phyloP scores from a whole-genome alignment of 2,113 vertebrate species.

The Mixornis gularis region DNA sequence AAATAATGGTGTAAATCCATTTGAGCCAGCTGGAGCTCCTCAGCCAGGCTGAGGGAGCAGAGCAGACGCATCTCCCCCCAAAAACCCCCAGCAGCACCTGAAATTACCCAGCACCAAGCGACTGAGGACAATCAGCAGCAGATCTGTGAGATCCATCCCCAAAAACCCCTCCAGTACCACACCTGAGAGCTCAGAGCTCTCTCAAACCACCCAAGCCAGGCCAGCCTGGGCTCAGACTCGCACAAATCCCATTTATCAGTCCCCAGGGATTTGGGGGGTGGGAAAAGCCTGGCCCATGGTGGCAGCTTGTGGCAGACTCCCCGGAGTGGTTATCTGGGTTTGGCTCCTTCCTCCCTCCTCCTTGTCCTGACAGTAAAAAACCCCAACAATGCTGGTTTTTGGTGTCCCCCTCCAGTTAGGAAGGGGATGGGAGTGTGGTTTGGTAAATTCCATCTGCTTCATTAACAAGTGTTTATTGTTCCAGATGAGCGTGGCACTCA shows the following conservation, averaged over 20 bases:
- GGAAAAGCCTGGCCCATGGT: neutral
- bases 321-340: neutral
- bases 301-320: neutral
- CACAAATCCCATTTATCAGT: neutral
- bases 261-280: neutral
- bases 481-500: constrained; percentile 20
- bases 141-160: neutral
- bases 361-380: neutral
- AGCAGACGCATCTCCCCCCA: neutral
- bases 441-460: constrained; percentile 23
- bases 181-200: neutral
- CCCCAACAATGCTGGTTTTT: rapidly evolving
- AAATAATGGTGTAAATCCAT: neutral
- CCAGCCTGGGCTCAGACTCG: neutral
- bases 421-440: neutral
- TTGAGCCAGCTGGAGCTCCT: neutral
- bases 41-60: neutral
- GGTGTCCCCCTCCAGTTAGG: neutral
- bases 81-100: neutral
- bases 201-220: neutral
- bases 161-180: neutral
- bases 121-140: neutral
- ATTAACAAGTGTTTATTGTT: constrained; percentile 55
- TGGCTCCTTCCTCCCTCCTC: neutral
- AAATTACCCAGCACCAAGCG: neutral